Conservation (phyloP, 2,888 invertebrate species). For the Phanerotoma sp. region DNA sequence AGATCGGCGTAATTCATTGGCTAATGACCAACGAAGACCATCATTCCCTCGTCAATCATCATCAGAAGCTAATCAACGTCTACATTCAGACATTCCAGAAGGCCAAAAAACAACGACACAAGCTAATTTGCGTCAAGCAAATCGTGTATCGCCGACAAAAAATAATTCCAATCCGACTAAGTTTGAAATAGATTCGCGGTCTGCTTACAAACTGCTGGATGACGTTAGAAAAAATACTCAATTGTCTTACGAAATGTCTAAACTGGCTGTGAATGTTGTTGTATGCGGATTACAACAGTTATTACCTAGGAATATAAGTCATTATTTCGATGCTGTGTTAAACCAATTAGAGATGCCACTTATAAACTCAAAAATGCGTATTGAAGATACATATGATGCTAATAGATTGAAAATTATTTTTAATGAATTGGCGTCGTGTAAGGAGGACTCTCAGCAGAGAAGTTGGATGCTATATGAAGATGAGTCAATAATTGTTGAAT, state of each 20-base stretch:
- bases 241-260: slow-evolving; percentile 82
- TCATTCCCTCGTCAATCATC: slow-evolving; percentile 43
- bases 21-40: slow-evolving; percentile 36
- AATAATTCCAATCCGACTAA: slow-evolving; percentile 41
- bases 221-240: slow-evolving; percentile 81
- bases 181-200: slow-evolving; percentile 54
- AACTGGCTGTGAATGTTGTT: slow-evolving; percentile 81
- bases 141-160: slow-evolving; percentile 45
- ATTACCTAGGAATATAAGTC: slow-evolving; percentile 64
- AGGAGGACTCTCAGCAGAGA: slow-evolving; percentile 93
- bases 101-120: background rate
- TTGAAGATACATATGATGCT: slow-evolving; percentile 83
- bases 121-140: slow-evolving; percentile 28
- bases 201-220: slow-evolving; percentile 77
- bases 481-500: slow-evolving; percentile 83
- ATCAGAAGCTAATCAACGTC: slow-evolving; percentile 40
- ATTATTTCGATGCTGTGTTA: slow-evolving; percentile 62
- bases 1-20: slow-evolving; percentile 25
- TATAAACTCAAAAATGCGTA: slow-evolving; percentile 66
- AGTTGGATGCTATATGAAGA: slow-evolving; percentile 96
- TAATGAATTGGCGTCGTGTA: slow-evolving; percentile 81
- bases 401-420: slow-evolving; percentile 80
- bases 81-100: slow-evolving; percentile 26
- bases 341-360: slow-evolving; percentile 65
- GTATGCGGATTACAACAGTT: slow-evolving; percentile 63